Evolutionary conservation across 2,888 invertebrate species (phyloP).

Genomic region (Agelastica alni): DNA sequence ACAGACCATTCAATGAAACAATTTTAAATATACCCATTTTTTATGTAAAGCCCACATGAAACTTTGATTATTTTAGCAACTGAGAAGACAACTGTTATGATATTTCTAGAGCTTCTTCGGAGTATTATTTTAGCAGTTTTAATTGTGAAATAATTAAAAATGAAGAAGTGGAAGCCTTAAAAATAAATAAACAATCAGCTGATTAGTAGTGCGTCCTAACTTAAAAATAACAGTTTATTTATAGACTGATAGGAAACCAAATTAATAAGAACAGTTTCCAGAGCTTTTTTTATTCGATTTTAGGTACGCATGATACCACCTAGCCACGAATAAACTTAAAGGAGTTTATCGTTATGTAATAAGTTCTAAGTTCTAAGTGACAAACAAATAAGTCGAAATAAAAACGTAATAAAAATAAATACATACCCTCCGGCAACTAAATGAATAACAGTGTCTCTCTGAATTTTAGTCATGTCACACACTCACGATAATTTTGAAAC

Average conservation of each 20-base stretch:
- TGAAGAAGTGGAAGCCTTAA: conserved; percentile 15
- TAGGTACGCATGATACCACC: background rate
- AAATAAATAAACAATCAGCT: conserved; percentile 22
- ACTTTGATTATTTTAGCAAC: too few relatives aligned
- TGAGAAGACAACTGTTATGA: too few relatives aligned
- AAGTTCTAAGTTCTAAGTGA: conserved; percentile 10
- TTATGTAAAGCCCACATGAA: too few relatives aligned
- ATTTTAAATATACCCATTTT: too few relatives aligned
- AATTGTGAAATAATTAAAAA: conserved; percentile 8
- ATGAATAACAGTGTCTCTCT: conserved; percentile 89
- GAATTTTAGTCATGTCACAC: conserved; percentile 71
- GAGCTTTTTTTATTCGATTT: conserved; percentile 1
- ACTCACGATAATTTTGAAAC: conserved; percentile 30
- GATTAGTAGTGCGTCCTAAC: conserved; percentile 7
- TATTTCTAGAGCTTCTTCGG: too few relatives aligned
- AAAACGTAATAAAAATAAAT: conserved; percentile 11
- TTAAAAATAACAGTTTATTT: conserved; percentile 13
- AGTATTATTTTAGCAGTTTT: too few relatives aligned
- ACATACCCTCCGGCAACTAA: conserved; percentile 95
- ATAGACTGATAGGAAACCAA: background rate
- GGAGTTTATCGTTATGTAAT: conserved; percentile 28
- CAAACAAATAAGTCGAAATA: background rate
- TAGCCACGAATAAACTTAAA: too few relatives aligned
- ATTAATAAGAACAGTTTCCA: background rate
- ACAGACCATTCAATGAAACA: too few relatives aligned